Conservation (phyloP, 2,888 invertebrate species). For the Stenodera caucasica region DNA sequence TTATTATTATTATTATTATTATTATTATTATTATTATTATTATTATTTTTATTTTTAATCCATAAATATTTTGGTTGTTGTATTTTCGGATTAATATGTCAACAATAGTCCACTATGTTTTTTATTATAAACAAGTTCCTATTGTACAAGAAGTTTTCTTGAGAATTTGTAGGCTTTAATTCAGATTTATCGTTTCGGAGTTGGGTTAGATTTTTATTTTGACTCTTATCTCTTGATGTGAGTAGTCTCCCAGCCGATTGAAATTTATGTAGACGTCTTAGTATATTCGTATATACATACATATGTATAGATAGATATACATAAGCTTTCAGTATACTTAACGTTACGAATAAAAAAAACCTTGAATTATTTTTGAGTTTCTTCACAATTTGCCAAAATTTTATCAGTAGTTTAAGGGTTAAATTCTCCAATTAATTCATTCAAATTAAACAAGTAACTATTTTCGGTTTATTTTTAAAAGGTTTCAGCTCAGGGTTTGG, state of each 20-base stretch:
- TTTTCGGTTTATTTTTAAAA: too few relatives aligned
- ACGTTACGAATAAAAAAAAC: too few relatives aligned
- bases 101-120: background rate
- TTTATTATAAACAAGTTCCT: background rate
- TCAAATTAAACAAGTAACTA: background rate
- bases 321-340: too few relatives aligned
- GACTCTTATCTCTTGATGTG: background rate
- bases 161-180: background rate
- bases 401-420: too few relatives aligned
- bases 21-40: too few relatives aligned
- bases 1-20: slow-evolving; percentile 6
- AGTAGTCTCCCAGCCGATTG: background rate
- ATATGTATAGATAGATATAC: too few relatives aligned
- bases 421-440: background rate
- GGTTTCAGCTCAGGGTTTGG: background rate
- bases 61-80: background rate
- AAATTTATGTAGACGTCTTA: background rate
- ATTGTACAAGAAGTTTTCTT: background rate
- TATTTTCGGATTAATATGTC: slow-evolving; percentile 1
- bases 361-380: too few relatives aligned
- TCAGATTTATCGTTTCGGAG: background rate
- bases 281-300: too few relatives aligned
- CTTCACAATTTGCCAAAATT: too few relatives aligned
- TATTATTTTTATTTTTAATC: background rate
- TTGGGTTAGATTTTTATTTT: background rate